Conservation (phyloP, 2,888 invertebrate genomes). For the Hipparchia semele region DNA sequence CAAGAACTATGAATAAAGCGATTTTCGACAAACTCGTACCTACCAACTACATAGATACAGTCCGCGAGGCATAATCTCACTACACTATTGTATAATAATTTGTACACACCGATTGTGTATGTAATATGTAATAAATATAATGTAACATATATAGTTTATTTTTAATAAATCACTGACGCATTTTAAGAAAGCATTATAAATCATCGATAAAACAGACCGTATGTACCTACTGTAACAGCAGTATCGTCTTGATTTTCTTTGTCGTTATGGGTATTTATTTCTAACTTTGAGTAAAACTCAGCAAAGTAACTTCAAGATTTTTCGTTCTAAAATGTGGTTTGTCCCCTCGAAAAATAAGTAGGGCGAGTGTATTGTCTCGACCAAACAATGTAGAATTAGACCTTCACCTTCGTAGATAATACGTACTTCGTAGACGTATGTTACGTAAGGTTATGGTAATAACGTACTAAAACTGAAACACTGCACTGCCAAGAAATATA, state of each 20-base stretch:
- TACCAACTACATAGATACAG: too few relatives aligned
- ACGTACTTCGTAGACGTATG: not conserved
- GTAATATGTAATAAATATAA: too few relatives aligned
- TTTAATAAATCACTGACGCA: too few relatives aligned
- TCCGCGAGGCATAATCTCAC: too few relatives aligned
- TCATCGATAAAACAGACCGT: too few relatives aligned
- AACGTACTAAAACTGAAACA: not conserved
- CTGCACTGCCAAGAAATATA: not conserved
- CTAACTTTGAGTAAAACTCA: too few relatives aligned
- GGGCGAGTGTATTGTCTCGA: constrained; percentile 1
- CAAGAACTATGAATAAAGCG: constrained; percentile 19
- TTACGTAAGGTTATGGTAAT: not conserved
- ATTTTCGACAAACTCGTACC: not conserved
- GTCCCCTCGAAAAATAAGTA: not conserved
- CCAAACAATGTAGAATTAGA: not conserved
- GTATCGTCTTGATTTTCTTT: not conserved
- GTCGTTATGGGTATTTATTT: too few relatives aligned
- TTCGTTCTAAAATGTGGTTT: not conserved
- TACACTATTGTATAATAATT: too few relatives aligned
- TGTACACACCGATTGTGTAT: too few relatives aligned
- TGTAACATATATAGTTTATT: too few relatives aligned
- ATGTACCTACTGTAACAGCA: not conserved
- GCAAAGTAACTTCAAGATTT: too few relatives aligned
- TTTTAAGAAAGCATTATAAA: too few relatives aligned
- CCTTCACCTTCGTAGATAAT: not conserved